A percentile compares a stretch with the other conserved stretches of the same genome.
Conservation (phyloP, 2,888 invertebrate genomes). For the Glyphotaelius pellucidus region DNA sequence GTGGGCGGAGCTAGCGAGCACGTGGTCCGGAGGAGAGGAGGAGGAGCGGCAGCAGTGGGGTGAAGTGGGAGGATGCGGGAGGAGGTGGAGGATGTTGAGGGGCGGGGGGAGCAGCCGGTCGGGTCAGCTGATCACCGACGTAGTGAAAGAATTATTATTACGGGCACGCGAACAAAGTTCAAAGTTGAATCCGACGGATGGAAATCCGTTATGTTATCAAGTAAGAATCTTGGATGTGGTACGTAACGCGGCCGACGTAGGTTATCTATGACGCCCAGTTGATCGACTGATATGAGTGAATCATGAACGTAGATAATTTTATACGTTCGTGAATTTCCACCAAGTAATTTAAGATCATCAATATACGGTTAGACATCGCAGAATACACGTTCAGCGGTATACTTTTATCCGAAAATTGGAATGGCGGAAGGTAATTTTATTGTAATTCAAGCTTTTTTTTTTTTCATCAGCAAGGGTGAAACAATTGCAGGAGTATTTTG, state of each 20-base stretch:
- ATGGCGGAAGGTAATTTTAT: neutral
- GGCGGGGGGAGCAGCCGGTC: conserved; percentile 59
- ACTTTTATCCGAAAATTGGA: neutral
- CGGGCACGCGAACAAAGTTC: conserved; percentile 39
- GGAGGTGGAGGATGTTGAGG: conserved; percentile 41
- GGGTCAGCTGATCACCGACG: conserved; percentile 62
- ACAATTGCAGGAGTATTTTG: neutral
- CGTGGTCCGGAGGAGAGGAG: conserved; percentile 58
- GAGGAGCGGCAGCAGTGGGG: conserved; percentile 46
- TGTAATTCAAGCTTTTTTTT: neutral
- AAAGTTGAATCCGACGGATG: conserved; percentile 8
- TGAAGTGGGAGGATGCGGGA: conserved; percentile 52
- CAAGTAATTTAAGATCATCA: neutral
- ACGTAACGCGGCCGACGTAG: neutral
- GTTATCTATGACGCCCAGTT: conserved; percentile 4
- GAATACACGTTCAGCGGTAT: neutral
- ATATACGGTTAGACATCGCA: neutral
- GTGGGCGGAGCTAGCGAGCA: conserved; percentile 69
- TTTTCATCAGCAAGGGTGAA: neutral
- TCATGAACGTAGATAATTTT: neutral
- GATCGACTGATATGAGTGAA: conserved; percentile 18
- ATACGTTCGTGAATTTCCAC: neutral
- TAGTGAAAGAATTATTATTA: conserved; percentile 28
- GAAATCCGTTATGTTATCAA: conserved; percentile 21
- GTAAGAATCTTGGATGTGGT: neutral